Base-by-base conservation (phyloP, 1,140 invertebrate genomes). In the Microplitis demolitor region DNA sequence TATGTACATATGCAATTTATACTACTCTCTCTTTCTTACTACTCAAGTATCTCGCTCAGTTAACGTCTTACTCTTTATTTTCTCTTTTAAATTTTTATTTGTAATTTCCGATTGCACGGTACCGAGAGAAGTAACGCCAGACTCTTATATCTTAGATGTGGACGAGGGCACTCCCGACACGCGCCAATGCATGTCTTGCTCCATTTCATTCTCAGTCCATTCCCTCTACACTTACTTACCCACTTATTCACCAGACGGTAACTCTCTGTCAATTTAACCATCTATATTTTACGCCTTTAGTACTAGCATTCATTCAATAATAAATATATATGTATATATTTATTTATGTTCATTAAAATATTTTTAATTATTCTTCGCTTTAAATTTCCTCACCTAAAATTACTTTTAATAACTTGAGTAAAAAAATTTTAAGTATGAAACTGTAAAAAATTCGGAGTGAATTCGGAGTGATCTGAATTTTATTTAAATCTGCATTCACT, bases 141-240 rank as follows among this genome's bases (percentile, higher is more conserved):
- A 78, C 14, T 58, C 9, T 4, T 39, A 9, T 58, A 58, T 58
- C 56, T 58, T 31, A 31, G 56, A 58, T 58, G 8, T 58, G 14
- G 56, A 24, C 24, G 14, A 58, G 56, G 79, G 82, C 83, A 84
- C 84, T 80, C 83, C 83, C 83, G 85, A 86, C 84, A 85, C 84
- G 84, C 84, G 83, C 81, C 83, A 85, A 83, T 85, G 83, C 84
- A 77, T 82, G 83, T 85, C 80, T 85, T 84, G 85, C 84, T 86
- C 83, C 84, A 85, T 85, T 87, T 85, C 83, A 82, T 85, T 78
- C 78, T 81, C 13, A 69, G 78, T 78, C 78, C 80, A 83, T 81
- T 81, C 78, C 79, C 76, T 81, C 80, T 67, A 35, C 83, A 82
- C 78, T 83, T 86, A 86, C 84, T 86, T 86, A 83, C 72, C 72